Conservation (phyloP, 2,888 invertebrate genomes). For the Boloria selene region DNA sequence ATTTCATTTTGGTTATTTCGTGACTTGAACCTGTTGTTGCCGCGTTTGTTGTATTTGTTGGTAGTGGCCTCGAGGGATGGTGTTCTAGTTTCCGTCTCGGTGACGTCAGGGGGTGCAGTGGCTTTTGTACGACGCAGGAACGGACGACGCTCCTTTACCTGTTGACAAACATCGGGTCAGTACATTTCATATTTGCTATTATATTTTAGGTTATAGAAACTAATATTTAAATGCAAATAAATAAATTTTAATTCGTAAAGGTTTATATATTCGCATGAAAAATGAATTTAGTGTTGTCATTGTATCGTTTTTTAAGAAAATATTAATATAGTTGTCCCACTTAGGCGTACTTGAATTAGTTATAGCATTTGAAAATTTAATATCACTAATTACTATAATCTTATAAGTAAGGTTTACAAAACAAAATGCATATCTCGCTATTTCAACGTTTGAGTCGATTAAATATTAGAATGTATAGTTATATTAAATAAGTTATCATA, state of each 20-base stretch:
- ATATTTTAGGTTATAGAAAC: not conserved
- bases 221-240: too few species aligned
- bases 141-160: conserved; percentile 61
- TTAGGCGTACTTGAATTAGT: too few species aligned
- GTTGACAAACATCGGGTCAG: conserved; percentile 55
- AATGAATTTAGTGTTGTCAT: not conserved
- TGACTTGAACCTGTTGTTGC: conserved; percentile 54
- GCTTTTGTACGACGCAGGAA: conserved; percentile 74
- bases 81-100: conserved; percentile 51
- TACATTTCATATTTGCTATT: conserved; percentile 24
- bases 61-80: conserved; percentile 54
- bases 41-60: conserved; percentile 57
- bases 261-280: not conserved
- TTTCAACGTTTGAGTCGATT: not conserved
- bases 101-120: conserved; percentile 60
- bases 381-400: too few species aligned
- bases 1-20: conserved; percentile 48
- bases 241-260: too few species aligned
- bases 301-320: not conserved
- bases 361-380: too few species aligned
- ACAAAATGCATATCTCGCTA: too few species aligned
- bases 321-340: not conserved
- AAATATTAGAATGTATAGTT: not conserved
- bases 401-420: too few species aligned
- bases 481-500: not conserved